Evolutionary conservation across 2,888 invertebrate genomes (phyloP).

Genomic region (Ctenicera cuprea): DNA sequence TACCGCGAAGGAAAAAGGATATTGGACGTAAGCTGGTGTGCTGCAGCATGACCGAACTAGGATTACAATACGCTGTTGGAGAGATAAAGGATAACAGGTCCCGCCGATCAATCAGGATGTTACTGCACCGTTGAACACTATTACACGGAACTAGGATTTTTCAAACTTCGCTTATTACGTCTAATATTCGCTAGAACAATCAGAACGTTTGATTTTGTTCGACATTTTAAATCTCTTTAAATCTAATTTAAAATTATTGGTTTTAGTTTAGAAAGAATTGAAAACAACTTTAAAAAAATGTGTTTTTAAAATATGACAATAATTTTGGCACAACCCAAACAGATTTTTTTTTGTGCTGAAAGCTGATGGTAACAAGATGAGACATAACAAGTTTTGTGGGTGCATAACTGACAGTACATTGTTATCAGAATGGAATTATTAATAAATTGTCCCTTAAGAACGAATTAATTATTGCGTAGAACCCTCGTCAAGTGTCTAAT

Average conservation of each 20-base stretch:
- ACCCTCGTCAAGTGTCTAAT: too few relatives aligned
- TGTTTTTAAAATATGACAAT: background rate
- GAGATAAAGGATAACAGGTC: constrained; percentile 44
- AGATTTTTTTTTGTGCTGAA: too few relatives aligned
- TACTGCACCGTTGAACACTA: constrained; percentile 45
- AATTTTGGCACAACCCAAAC: too few relatives aligned
- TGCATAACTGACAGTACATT: too few relatives aligned
- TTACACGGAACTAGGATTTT: constrained; percentile 41
- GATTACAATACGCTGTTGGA: constrained; percentile 37
- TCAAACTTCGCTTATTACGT: constrained; percentile 28
- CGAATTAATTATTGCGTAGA: too few relatives aligned
- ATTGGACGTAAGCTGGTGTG: constrained; percentile 16
- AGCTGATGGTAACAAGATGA: too few relatives aligned
- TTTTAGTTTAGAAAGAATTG: background rate
- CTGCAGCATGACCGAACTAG: constrained; percentile 35
- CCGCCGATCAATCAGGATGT: constrained; percentile 48
- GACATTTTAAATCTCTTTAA: background rate
- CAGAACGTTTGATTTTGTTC: background rate
- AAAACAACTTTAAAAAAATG: background rate
- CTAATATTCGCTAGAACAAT: background rate
- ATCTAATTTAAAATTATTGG: background rate
- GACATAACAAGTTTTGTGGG: too few relatives aligned
- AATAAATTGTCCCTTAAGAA: too few relatives aligned
- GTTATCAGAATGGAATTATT: too few relatives aligned
- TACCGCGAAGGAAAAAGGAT: constrained; percentile 16